These are phyloP conservation scores for Ashinkailepas kermadecensis DNA, from an alignment of 2,888 invertebrate genomes.

Conservation along the genomic window DNA sequence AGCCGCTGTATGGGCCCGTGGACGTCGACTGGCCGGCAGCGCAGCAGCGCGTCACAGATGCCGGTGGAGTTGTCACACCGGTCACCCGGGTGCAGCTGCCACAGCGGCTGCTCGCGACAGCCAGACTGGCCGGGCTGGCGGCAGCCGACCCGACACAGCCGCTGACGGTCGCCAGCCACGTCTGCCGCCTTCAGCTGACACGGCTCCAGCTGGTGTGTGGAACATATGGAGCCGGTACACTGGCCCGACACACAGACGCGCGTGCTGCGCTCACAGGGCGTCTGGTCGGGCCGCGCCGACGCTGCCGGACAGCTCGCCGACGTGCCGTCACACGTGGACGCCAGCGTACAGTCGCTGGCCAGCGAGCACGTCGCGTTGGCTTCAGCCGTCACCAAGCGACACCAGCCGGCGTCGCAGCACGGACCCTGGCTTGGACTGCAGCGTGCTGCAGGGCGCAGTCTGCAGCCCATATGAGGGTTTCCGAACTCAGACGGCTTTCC, in stretches of 20 bases:
- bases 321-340: neutral
- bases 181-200: neutral
- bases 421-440: constrained; percentile 9
- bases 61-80: neutral
- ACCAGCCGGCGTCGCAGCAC: neutral
- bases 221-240: neutral
- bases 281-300: neutral
- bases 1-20: neutral
- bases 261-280: neutral
- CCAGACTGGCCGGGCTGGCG: no score
- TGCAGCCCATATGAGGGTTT: neutral
- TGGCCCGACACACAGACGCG: neutral
- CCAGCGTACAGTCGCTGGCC: neutral
- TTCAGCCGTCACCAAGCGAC: neutral
- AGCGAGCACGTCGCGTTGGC: neutral
- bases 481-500: no score
- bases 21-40: neutral
- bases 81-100: neutral
- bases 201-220: neutral
- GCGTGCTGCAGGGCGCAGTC: neutral
- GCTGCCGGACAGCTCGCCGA: neutral
- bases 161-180: neutral
- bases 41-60: constrained; percentile 1
- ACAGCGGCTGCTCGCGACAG: neutral
- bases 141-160: neutral